A percentile compares a stretch with the other conserved stretches of the same genome.
These are phyloP conservation scores for Frankliniella fusca DNA, from an alignment of 2,888 invertebrate genomes.

Conservation along the genomic window DNA sequence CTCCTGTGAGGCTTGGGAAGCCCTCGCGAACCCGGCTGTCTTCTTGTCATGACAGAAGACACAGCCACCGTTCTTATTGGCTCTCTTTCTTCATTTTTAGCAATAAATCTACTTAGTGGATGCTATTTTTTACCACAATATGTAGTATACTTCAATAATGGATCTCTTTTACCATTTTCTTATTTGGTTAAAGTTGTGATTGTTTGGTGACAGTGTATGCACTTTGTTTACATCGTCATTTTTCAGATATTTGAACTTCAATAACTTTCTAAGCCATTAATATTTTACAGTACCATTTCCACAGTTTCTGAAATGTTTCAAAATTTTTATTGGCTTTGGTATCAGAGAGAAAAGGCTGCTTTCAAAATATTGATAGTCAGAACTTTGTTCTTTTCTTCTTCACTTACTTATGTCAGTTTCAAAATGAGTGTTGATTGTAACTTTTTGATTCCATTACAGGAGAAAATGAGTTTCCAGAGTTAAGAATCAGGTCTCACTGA, in stretches of 20 bases:
- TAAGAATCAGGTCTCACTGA: background rate
- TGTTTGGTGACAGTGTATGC: background rate
- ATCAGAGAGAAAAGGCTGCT: background rate
- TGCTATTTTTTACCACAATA: too few relatives aligned
- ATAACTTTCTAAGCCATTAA: background rate
- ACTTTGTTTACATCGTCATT: background rate
- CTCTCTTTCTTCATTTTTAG: too few relatives aligned
- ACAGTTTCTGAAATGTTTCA: background rate
- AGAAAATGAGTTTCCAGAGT: background rate
- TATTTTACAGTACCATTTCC: background rate
- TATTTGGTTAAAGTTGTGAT: background rate
- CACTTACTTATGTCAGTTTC: too few relatives aligned
- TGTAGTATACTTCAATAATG: too few relatives aligned
- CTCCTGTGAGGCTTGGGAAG: background rate
- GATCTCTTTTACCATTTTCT: too few relatives aligned
- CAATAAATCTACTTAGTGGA: too few relatives aligned
- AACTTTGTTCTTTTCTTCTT: background rate
- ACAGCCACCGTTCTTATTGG: background rate
- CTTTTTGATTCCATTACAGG: background rate
- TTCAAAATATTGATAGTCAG: background rate
- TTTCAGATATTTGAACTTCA: too few relatives aligned
- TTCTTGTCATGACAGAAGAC: background rate
- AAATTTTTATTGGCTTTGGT: background rate
- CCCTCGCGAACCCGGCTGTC: conserved; percentile 15
- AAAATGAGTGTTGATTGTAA: background rate